Conservation (phyloP, 92 coral and sea anemone species). For the Epizoanthus illoricatus region DNA sequence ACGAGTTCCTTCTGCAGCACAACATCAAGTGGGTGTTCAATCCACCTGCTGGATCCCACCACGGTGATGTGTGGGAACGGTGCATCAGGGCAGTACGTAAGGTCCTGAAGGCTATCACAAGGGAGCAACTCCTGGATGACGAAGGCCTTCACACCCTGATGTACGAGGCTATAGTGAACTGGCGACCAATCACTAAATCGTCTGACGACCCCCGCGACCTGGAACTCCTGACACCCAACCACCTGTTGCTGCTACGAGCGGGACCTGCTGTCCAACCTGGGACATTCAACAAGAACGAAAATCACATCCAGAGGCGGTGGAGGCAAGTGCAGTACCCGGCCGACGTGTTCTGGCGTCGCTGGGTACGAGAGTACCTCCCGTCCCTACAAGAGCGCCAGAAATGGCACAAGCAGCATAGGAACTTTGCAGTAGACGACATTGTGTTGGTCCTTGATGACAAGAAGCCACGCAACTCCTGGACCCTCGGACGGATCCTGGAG, state of each 20-base stretch:
- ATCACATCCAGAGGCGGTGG: conserved; percentile 50
- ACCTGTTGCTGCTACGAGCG: conserved; percentile 43
- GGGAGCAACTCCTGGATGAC: conserved; percentile 53
- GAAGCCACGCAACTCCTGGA: too few species aligned
- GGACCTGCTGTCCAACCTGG: conserved; percentile 59
- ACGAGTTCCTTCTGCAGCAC: conserved; percentile 47
- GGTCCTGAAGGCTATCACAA: conserved; percentile 49
- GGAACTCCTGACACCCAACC: conserved; percentile 57
- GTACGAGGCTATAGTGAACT: conserved; percentile 62
- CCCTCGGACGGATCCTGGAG: too few species aligned
- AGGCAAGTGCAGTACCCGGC: conserved; percentile 62
- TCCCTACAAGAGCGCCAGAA: conserved; percentile 53
- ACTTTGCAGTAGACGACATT: too few species aligned
- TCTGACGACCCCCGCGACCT: conserved; percentile 55
- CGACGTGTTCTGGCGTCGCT: conserved; percentile 58
- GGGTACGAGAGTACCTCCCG: conserved; percentile 61
- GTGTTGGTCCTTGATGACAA: too few species aligned
- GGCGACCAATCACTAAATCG: conserved; percentile 60
- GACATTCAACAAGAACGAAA: conserved; percentile 41
- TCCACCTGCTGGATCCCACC: conserved; percentile 66
- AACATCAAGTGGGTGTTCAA: conserved; percentile 61
- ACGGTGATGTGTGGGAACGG: conserved; percentile 67
- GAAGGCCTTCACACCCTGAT: conserved; percentile 52
- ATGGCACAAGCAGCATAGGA: neutral
- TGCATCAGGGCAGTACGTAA: conserved; percentile 59